phyloP scores from a whole-genome alignment of 2,797 vertebrate genomes.

The Myotis pilosus region DNA sequence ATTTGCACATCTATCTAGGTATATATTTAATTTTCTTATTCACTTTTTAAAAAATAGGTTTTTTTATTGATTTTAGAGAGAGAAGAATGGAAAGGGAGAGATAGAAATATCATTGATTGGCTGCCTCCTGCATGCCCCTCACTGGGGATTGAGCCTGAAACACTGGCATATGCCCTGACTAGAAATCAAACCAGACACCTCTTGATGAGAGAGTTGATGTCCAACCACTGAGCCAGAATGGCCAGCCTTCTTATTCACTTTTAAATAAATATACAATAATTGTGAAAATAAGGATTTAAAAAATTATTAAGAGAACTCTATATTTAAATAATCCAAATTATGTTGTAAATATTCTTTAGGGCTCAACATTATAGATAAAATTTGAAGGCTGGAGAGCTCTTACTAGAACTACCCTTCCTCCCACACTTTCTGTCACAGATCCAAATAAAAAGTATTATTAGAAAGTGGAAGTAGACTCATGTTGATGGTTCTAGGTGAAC shows the following conservation, averaged over 20 bases:
- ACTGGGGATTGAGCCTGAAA: not conserved
- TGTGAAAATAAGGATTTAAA: conserved; percentile 55
- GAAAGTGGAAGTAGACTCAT: not conserved
- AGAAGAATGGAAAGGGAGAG: not conserved
- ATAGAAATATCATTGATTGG: not conserved
- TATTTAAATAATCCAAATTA: not conserved
- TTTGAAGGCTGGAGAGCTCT: not conserved
- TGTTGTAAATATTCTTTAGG: not conserved
- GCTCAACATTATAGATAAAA: not conserved
- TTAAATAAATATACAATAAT: conserved; percentile 56
- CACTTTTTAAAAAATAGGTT: conserved; percentile 44
- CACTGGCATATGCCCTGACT: not conserved
- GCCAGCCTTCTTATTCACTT: not conserved
- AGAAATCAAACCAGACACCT: not conserved
- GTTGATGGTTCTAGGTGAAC: not conserved
- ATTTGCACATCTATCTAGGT: conserved; percentile 70
- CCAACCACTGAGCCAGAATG: not conserved
- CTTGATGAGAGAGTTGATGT: not conserved
- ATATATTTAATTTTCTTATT: conserved; percentile 68
- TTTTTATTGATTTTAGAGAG: not conserved
- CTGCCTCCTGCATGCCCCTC: not conserved
- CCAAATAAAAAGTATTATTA: not conserved
- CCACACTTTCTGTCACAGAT: fast-evolving
- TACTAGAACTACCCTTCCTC: not conserved
- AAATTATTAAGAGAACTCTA: not conserved